Conservation (phyloP, 1,140 invertebrate species). For the Drosophila pseudoobscura region DNA sequence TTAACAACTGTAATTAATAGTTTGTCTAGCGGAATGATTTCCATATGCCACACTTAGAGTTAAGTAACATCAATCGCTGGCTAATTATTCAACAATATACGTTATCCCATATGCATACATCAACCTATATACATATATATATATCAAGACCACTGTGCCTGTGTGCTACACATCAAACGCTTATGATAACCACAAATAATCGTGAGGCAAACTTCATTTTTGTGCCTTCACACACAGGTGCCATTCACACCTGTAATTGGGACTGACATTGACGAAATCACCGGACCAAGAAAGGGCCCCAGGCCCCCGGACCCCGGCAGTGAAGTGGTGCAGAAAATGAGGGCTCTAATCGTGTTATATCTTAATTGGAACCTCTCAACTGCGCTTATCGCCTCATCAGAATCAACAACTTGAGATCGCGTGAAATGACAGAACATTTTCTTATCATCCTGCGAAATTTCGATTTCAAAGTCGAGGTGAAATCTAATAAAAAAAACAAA, state of each 20-base stretch:
- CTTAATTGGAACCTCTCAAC: constrained; percentile 6
- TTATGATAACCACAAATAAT: constrained; percentile 34
- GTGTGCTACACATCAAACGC: constrained; percentile 3
- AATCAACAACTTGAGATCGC: constrained; percentile 17
- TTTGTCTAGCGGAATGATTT: too few species aligned
- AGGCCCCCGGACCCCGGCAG: neutral
- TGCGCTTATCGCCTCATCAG: neutral
- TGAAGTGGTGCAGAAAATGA: neutral
- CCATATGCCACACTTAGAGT: too few species aligned
- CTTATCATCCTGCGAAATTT: constrained; percentile 58
- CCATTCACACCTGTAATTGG: constrained; percentile 55
- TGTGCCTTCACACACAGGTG: constrained; percentile 12
- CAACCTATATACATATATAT: too few species aligned
- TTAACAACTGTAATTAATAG: too few species aligned
- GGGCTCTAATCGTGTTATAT: constrained; percentile 5
- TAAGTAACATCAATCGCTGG: too few species aligned
- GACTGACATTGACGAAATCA: constrained; percentile 31
- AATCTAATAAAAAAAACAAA: constrained; percentile 24
- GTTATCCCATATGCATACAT: too few species aligned
- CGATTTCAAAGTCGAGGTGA: constrained; percentile 71
- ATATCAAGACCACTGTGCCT: constrained; percentile 16
- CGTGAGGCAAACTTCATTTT: constrained; percentile 21
- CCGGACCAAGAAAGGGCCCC: neutral
- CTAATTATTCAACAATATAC: too few species aligned
- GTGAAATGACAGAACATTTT: constrained; percentile 11